Evolutionary conservation across 1,140 invertebrate genomes (phyloP).

Genomic region (Aphis craccivora): DNA sequence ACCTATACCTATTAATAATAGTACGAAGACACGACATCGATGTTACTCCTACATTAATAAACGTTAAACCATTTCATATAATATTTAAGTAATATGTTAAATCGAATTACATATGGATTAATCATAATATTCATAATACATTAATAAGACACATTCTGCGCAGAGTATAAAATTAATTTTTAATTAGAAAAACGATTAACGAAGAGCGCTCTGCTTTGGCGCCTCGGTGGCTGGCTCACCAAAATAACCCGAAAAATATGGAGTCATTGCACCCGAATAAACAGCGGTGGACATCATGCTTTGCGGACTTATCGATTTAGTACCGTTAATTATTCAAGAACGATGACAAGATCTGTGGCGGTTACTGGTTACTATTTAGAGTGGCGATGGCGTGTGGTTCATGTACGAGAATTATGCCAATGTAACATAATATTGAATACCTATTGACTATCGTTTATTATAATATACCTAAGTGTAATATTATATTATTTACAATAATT

Average conservation of each 20-base stretch:
- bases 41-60: background rate
- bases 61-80: background rate
- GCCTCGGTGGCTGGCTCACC: background rate
- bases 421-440: no score
- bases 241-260: background rate
- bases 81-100: constrained; percentile 4
- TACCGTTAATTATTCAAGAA: background rate
- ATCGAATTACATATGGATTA: background rate
- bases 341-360: background rate
- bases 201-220: background rate
- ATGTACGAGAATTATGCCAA: background rate
- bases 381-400: background rate
- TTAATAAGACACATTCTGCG: background rate
- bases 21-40: background rate
- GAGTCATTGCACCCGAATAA: background rate
- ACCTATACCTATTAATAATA: background rate
- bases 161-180: background rate
- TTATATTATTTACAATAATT: background rate
- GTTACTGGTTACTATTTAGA: background rate
- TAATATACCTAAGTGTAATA: background rate
- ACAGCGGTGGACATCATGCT: background rate
- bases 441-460: background rate
- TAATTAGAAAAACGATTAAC: background rate
- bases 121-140: background rate
- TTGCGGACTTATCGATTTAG: background rate